Conservation (phyloP, 1,140 invertebrate genomes). For the Monomorium pharaonis region DNA sequence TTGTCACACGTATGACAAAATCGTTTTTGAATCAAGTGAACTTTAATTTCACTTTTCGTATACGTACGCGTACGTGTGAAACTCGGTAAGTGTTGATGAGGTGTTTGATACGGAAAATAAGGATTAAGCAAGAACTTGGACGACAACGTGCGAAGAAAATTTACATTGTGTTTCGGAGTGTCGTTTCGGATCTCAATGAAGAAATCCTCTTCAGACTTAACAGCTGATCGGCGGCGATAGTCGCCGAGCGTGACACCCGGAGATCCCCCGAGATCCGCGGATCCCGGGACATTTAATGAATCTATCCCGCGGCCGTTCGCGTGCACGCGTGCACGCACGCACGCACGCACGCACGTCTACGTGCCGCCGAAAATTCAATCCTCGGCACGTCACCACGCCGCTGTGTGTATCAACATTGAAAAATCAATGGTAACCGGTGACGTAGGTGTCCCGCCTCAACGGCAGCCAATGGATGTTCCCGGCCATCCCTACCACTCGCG, state of each 20-base stretch:
- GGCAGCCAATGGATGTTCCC: conserved; percentile 73
- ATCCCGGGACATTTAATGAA: conserved; percentile 1
- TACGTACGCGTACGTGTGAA: neutral
- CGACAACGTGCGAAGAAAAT: no score
- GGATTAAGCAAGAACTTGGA: no score
- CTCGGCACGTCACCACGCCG: conserved; percentile 70
- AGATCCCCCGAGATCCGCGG: neutral
- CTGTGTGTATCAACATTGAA: conserved; percentile 82
- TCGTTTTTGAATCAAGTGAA: neutral
- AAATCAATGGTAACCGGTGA: conserved; percentile 84
- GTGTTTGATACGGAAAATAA: neutral
- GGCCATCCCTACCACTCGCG: conserved; percentile 35
- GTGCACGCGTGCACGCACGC: neutral
- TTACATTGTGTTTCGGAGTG: neutral
- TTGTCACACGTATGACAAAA: neutral
- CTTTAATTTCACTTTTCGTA: neutral
- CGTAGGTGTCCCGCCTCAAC: conserved; percentile 82
- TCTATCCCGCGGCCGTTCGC: neutral
- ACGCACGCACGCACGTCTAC: no score
- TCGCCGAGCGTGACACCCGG: neutral
- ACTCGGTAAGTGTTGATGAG: neutral
- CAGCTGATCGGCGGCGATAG: neutral
- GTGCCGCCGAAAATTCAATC: conserved; percentile 74
- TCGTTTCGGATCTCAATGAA: neutral
- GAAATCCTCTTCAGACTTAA: neutral